These are phyloP conservation scores for Chloroclystis v-ata DNA, from an alignment of 2,888 invertebrate species.

Conservation along the genomic window DNA sequence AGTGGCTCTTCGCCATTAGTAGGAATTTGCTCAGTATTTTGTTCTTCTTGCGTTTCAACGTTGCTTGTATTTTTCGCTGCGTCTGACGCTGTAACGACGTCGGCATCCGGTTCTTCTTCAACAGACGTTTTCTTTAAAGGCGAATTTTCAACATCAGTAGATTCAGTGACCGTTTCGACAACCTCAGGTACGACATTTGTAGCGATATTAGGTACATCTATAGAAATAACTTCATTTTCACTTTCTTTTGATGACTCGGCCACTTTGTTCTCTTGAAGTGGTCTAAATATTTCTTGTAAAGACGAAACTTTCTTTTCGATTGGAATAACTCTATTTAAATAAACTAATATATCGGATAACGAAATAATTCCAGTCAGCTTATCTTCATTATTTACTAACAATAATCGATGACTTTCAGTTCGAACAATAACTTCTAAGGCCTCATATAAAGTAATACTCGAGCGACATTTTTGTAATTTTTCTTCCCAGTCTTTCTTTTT, in stretches of 20 bases:
- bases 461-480: conserved; percentile 92
- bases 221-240: conserved; percentile 65
- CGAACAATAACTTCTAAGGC: conserved; percentile 94
- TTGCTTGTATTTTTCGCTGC: conserved; percentile 31
- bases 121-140: conserved; percentile 29
- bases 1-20: conserved; percentile 34
- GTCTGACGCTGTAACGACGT: conserved; percentile 34
- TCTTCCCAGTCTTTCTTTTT: conserved; percentile 95
- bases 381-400: conserved; percentile 72
- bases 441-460: conserved; percentile 88
- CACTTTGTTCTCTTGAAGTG: conserved; percentile 69
- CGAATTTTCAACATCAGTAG: conserved; percentile 24
- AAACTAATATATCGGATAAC: conserved; percentile 71
- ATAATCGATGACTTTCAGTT: conserved; percentile 85
- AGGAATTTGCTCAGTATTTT: conserved; percentile 34
- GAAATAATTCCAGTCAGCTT: conserved; percentile 72
- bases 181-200: conserved; percentile 48
- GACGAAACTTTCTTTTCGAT: conserved; percentile 71
- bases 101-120: conserved; percentile 36
- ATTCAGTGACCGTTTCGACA: conserved; percentile 38
- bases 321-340: conserved; percentile 74
- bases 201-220: conserved; percentile 60
- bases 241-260: conserved; percentile 65
- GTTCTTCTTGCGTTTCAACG: conserved; percentile 35
- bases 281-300: conserved; percentile 71